Evolutionary conservation across 2,888 invertebrate genomes (phyloP), one percentile per base, ranked within the genome.

Genomic region (Cantharis flavilabris): DNA sequence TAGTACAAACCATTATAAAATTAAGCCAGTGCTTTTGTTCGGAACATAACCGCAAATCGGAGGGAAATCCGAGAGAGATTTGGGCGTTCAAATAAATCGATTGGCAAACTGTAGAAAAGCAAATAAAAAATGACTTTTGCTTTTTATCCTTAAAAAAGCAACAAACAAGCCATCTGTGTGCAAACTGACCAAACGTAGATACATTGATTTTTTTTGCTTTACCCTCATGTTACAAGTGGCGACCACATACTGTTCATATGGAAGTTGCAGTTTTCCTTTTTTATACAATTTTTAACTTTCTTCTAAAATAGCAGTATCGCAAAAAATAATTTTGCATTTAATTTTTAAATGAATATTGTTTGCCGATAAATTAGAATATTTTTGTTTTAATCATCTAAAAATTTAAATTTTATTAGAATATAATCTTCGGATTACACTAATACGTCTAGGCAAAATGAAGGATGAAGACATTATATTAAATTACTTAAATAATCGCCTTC

Each of bases 81-180:
- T 77, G 80, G 80, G 74, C 65, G 76, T 62, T 63, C 63, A 67
- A 70, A 65, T 72, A 62, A 80, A 79, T 81, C 74, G 75, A 77
- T 78, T 73, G 70, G 69, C 72, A 75, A 75, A 77, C 70, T 75
- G 71, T 69, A 75, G 74, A 71, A 69, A 75, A 64, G 70, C 69
- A 71, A 74, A 63, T 69, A 72, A 62, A 64, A 69, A 76, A 71
- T 79, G 74, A 76, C 79, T 82, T 81, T 79, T 79, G 73, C 80
- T 82, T 81, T 83, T 83, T 83, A 83, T 82, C 74, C 77, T 69
- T 80, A 81, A 82, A 79, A 84, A 85, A 85, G 85, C 83, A 85
- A 85, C 83, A 83, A 85, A 83, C 84, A 85, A 84, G 88, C 88
- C 88, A 88, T 88, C 88, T 88, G 84, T 87, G 85, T 82, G 86